Percentiles rank a stretch among this genome's conserved stretches.
Evolutionary conservation across 2,888 invertebrate species (phyloP).

Genomic region (Nebria brevicollis): DNA sequence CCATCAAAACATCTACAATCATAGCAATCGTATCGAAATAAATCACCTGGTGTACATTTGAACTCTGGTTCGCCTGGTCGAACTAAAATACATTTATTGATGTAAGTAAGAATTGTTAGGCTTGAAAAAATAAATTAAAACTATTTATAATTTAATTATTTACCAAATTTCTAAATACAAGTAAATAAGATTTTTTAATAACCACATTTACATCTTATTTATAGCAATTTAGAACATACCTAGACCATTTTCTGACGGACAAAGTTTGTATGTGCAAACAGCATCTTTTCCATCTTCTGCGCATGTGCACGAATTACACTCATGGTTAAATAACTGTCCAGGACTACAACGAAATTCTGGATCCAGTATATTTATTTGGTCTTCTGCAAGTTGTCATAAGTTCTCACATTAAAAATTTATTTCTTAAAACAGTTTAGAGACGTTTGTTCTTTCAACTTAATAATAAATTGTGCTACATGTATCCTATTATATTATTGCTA

Average conservation of each 20-base stretch:
- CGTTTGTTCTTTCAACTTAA: too few relatives aligned
- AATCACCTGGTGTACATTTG: slow-evolving; percentile 62
- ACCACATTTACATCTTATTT: not conserved
- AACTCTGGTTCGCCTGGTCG: slow-evolving; percentile 17
- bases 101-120: not conserved
- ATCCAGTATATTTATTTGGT: slow-evolving; percentile 32
- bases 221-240: slow-evolving; percentile 15
- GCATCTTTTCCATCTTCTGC: slow-evolving; percentile 64
- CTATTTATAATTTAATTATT: not conserved
- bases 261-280: slow-evolving; percentile 63
- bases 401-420: not conserved
- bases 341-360: slow-evolving; percentile 54
- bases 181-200: too few relatives aligned
- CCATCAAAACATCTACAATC: slow-evolving; percentile 64
- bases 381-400: slow-evolving; percentile 15
- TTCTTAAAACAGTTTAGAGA: not conserved
- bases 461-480: too few relatives aligned
- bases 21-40: slow-evolving; percentile 66
- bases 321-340: slow-evolving; percentile 56
- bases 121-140: not conserved
- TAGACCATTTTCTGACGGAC: slow-evolving; percentile 52
- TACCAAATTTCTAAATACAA: too few relatives aligned
- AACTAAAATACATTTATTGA: slow-evolving; percentile 52
- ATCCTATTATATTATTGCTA: too few relatives aligned
- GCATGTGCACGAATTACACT: slow-evolving; percentile 67